Evolutionary conservation across 2,797 vertebrate species (phyloP).

Genomic region (Onychomys arenicola): DNA sequence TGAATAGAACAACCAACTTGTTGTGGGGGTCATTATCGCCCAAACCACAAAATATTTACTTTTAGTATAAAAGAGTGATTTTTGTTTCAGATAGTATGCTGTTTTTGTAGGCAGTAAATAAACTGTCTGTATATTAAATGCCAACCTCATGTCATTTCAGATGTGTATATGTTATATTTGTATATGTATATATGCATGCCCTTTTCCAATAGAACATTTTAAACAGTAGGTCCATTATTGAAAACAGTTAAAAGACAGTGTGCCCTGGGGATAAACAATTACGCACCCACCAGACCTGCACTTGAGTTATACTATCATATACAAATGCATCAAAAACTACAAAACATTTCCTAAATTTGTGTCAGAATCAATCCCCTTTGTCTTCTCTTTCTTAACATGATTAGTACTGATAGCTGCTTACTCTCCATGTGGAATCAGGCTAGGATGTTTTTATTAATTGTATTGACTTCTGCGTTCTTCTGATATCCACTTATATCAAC

Average conservation of each 20-base stretch:
- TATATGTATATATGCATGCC: not conserved
- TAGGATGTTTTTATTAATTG: not conserved
- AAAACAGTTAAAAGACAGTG: not conserved
- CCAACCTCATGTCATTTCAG: not conserved
- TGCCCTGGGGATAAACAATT: not conserved
- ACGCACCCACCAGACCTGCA: not conserved
- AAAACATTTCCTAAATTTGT: not conserved
- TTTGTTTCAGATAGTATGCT: not conserved
- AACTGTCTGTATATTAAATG: not conserved
- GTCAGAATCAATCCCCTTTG: not conserved
- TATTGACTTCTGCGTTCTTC: not conserved
- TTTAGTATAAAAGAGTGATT: conserved; percentile 9
- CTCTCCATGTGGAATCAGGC: too few species aligned
- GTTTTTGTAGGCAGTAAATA: not conserved
- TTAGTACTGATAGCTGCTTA: too few species aligned
- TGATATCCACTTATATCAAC: not conserved
- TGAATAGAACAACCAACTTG: not conserved
- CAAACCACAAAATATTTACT: not conserved
- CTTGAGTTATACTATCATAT: not conserved
- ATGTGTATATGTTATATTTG: not conserved
- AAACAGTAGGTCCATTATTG: not conserved
- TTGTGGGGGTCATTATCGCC: not conserved
- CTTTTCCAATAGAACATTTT: conserved; percentile 1
- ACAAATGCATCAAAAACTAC: not conserved
- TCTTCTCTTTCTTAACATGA: not conserved